Evolutionary conservation across 2,888 invertebrate species (phyloP).

Genomic region (Orthosia cruda): DNA sequence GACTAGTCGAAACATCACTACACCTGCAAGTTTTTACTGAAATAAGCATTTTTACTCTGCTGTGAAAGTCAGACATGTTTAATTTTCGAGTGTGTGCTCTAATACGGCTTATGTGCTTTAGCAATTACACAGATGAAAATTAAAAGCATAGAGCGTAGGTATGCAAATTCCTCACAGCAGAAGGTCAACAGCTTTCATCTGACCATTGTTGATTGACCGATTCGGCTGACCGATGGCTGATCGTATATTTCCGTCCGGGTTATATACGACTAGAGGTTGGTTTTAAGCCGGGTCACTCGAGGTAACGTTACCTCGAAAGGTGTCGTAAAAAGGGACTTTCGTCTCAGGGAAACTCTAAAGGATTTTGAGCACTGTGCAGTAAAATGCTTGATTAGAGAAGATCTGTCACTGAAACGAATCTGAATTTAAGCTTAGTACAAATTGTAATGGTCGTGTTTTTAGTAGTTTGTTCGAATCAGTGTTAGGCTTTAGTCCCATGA

Average conservation of each 20-base stretch:
- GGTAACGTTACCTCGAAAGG: conserved; percentile 7
- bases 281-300: conserved; percentile 9
- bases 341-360: not conserved
- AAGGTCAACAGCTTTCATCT: not conserved
- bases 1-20: too few relatives aligned
- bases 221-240: conserved; percentile 4
- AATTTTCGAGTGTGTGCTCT: not conserved
- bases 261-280: not conserved
- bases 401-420: not conserved
- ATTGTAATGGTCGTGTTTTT: not conserved
- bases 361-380: too few relatives aligned
- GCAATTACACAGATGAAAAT: too few relatives aligned
- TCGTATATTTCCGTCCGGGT: conserved; percentile 26
- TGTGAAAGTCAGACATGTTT: too few relatives aligned
- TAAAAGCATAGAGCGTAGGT: not conserved
- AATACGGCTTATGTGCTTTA: not conserved
- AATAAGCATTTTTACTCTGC: too few relatives aligned
- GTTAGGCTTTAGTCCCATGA: too few relatives aligned
- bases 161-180: not conserved
- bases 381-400: not conserved
- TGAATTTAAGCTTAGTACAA: not conserved
- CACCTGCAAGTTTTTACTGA: too few relatives aligned
- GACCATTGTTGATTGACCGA: conserved; percentile 27
- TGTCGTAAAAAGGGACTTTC: not conserved
- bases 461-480: not conserved